These are phyloP conservation scores for Tromatobia lineatoria DNA, from an alignment of 2,888 invertebrate genomes.

Conservation along the genomic window DNA sequence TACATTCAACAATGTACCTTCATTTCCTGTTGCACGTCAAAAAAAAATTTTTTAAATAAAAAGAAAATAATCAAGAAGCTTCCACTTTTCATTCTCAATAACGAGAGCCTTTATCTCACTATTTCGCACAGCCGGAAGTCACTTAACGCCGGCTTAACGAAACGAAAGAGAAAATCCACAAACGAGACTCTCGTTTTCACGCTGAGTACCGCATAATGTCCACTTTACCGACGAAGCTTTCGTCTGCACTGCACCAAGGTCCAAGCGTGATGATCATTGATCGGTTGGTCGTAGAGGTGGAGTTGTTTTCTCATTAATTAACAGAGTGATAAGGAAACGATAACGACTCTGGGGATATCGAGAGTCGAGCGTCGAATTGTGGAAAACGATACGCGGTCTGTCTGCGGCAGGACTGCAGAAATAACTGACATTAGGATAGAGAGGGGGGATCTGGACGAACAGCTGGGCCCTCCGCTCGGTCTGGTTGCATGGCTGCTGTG, in stretches of 20 bases:
- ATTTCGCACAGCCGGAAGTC: not conserved
- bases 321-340: not conserved
- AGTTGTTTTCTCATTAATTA: not conserved
- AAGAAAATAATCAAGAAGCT: not conserved
- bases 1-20: not conserved
- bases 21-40: not conserved
- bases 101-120: not conserved
- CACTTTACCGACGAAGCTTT: constrained; percentile 25
- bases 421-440: constrained; percentile 77
- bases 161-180: not conserved
- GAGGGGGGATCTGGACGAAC: constrained; percentile 75
- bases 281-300: not conserved
- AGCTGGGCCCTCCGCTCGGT: constrained; percentile 76
- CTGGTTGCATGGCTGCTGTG: constrained; percentile 75
- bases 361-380: constrained; percentile 1
- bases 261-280: no score
- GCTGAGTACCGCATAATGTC: constrained; percentile 2
- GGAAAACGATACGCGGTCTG: constrained; percentile 30
- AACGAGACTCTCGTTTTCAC: constrained; percentile 22
- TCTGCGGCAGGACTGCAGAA: constrained; percentile 68
- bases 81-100: not conserved
- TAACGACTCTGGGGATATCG: not conserved
- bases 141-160: not conserved
- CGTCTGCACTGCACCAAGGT: constrained; percentile 18
- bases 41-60: not conserved